These are phyloP conservation scores for Lysandra coridon DNA, from an alignment of 2,888 invertebrate species.

Conservation along the genomic window DNA sequence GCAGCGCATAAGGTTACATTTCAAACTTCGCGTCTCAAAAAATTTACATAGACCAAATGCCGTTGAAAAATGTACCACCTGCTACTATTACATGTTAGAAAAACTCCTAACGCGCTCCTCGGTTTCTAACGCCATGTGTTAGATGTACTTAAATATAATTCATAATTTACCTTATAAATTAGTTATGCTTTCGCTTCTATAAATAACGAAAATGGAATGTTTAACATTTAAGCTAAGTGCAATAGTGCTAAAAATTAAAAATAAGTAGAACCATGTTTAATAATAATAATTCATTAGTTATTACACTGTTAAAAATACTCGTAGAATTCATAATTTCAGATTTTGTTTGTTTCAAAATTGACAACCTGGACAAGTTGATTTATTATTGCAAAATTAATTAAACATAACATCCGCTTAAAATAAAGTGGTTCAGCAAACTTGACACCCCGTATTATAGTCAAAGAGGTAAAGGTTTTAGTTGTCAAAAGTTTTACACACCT, in stretches of 20 bases:
- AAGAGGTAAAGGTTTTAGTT: not conserved
- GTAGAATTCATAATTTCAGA: not conserved
- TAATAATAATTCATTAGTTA: too few species aligned
- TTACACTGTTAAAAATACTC: too few species aligned
- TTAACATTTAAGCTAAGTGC: not conserved
- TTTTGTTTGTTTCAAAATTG: not conserved
- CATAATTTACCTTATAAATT: conserved; percentile 11
- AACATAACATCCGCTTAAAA: not conserved
- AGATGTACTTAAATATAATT: not conserved
- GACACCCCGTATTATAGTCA: not conserved
- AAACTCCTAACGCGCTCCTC: conserved; percentile 35
- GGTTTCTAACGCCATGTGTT: conserved; percentile 29
- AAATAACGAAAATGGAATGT: not conserved
- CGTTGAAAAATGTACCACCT: conserved; percentile 59
- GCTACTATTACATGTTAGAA: conserved; percentile 54
- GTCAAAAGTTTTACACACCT: not conserved
- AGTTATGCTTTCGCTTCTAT: not conserved
- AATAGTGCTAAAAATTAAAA: not conserved
- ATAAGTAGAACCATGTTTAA: too few species aligned
- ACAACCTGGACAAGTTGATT: too few species aligned
- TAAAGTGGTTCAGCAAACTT: not conserved
- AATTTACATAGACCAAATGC: conserved; percentile 50
- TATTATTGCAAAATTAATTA: too few species aligned
- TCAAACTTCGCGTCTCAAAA: conserved; percentile 41
- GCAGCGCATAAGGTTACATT: conserved; percentile 38